Evolutionary conservation across 1,140 invertebrate genomes (phyloP).

Genomic region (Drosophila mojavensis): DNA sequence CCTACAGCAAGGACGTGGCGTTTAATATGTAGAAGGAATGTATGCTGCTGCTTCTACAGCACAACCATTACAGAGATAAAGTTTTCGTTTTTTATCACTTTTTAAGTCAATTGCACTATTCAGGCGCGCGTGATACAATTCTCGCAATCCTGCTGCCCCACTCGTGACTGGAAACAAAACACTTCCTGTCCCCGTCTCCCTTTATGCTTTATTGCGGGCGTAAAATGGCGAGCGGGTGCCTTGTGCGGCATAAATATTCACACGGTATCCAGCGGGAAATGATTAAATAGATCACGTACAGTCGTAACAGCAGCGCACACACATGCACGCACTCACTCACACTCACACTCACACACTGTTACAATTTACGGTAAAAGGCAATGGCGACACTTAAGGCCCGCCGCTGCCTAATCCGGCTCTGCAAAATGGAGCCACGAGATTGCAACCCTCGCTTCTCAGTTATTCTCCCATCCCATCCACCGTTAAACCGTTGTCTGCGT

Average conservation of each 20-base stretch:
- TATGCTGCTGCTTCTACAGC: not conserved
- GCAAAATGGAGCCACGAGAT: slow-evolving; percentile 64
- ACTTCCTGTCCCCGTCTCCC: slow-evolving; percentile 66
- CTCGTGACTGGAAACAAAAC: slow-evolving; percentile 18
- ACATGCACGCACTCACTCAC: slow-evolving; percentile 12
- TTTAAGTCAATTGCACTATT: slow-evolving; percentile 62
- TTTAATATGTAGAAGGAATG: not conserved
- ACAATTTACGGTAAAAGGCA: slow-evolving; percentile 55
- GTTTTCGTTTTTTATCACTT: slow-evolving; percentile 60
- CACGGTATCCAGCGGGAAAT: slow-evolving; percentile 44
- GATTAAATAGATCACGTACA: slow-evolving; percentile 68
- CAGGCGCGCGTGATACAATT: slow-evolving; percentile 55
- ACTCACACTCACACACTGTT: slow-evolving; percentile 10
- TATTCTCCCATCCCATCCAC: slow-evolving; percentile 26
- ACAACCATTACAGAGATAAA: slow-evolving; percentile 50
- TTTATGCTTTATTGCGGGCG: slow-evolving; percentile 51
- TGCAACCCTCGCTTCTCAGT: slow-evolving; percentile 16
- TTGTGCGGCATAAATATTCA: slow-evolving; percentile 29
- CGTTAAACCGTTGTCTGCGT: slow-evolving; percentile 10
- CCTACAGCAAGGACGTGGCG: too few species aligned
- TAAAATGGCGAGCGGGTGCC: slow-evolving; percentile 38
- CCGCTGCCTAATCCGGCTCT: slow-evolving; percentile 62
- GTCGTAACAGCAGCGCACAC: slow-evolving; percentile 44
- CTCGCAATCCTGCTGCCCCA: slow-evolving; percentile 23
- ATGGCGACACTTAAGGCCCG: slow-evolving; percentile 73